Evolutionary conservation across 2,113 vertebrate genomes (phyloP), one percentile per base, ranked within the genome.

Genomic region (Vidua macroura): DNA sequence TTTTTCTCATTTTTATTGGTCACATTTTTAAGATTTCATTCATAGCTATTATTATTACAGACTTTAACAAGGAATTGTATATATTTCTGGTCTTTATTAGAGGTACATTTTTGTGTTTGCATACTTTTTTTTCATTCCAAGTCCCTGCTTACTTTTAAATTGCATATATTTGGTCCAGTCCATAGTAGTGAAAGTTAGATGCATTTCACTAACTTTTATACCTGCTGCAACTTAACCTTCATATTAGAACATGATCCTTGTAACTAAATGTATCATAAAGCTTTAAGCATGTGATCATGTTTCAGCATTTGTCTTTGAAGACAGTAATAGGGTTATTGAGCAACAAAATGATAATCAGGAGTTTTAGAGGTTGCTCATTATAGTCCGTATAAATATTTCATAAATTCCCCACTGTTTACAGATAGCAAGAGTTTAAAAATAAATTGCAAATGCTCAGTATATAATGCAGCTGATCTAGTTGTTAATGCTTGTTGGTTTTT

Each of bases 371-470:
- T 94, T 0, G 0, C 77, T 88, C 82, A 75, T 88, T 94, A 86
- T 67, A 56, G n/a, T 41, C 24, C 70, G 39, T 44, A 92, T 95
- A 93, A 95, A 94, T 95, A 94, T 94, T 96, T 95, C 59, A 95
- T 91, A 92, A 88, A 93, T 93, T 83, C 44, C 48, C 20, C 7
- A 24, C 72, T 94, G 85, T 88, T 90, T 90, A 92, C 84, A 70
- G 72, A 80, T 44, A 93, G 62, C 6, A 91, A 4, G 49, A 95
- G 27, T 80, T 89, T 85, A 68, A 91, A 95, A 93, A 80, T 75
- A 90, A 88, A 83, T 59, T 92, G 64, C 35, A 69, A 69, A 44
- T 44, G 6, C 59, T 92, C 67, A 67, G 24, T 90, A 46, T 80
- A 77, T 87, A 76, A 80, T 67, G 55, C 15, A 95, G 35, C 15